Evolutionary conservation across 2,888 invertebrate genomes (phyloP).

Genomic region (Melanophora roralis): DNA sequence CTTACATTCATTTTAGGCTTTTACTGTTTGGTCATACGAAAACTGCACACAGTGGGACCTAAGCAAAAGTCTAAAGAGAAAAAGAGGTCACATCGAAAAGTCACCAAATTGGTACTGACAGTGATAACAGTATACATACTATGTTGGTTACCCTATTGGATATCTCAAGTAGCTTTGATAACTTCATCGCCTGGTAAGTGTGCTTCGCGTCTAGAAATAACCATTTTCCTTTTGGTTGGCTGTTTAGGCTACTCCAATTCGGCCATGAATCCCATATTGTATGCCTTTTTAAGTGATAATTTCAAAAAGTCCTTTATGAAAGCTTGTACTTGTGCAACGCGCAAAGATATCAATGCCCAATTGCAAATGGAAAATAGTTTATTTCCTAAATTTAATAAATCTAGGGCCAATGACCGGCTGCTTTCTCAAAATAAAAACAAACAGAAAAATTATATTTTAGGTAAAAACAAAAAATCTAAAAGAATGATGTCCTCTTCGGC

Average conservation of each 20-base stretch:
- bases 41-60: conserved; percentile 91
- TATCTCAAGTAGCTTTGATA: conserved; percentile 90
- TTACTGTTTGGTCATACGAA: conserved; percentile 91
- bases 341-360: conserved; percentile 91
- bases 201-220: conserved; percentile 85
- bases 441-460: conserved; percentile 65
- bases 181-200: conserved; percentile 84
- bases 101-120: conserved; percentile 93
- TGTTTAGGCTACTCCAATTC: conserved; percentile 89
- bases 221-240: conserved; percentile 90
- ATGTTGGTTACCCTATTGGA: conserved; percentile 96
- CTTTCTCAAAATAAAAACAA: conserved; percentile 65
- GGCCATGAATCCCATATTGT: conserved; percentile 94
- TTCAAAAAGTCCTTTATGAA: conserved; percentile 96
- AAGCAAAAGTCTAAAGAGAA: conserved; percentile 94
- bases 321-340: conserved; percentile 90
- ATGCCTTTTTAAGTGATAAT: conserved; percentile 95
- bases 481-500: conserved; percentile 23
- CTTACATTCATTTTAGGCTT: conserved; percentile 90
- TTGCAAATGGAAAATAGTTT: conserved; percentile 92
- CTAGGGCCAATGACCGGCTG: conserved; percentile 71
- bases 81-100: conserved; percentile 91
- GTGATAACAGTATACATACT: conserved; percentile 94
- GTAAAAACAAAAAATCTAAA: conserved; percentile 65
- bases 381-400: conserved; percentile 79